Conservation (phyloP, 2,797 vertebrate species). For the Anguilla marmorata region DNA sequence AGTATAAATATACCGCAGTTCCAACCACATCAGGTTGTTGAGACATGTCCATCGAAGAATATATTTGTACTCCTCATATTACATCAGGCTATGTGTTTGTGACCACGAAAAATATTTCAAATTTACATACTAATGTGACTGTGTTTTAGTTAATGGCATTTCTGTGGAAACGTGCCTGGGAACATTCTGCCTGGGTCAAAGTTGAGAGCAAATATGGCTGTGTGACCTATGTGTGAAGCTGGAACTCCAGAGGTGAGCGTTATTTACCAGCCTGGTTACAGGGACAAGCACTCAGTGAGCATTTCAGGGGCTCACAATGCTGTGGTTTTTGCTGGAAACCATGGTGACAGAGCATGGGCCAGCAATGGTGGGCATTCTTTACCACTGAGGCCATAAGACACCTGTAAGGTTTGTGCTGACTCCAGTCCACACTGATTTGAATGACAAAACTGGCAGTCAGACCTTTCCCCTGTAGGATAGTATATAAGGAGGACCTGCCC, state of each 20-base stretch:
- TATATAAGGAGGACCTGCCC: background rate
- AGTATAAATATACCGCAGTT: too few relatives aligned
- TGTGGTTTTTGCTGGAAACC: background rate
- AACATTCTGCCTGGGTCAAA: background rate
- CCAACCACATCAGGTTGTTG: too few relatives aligned
- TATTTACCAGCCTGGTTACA: background rate
- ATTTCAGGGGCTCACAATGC: background rate
- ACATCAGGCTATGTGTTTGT: too few relatives aligned
- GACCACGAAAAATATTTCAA: too few relatives aligned
- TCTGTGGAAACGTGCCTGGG: background rate
- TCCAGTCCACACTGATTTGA: conserved; percentile 9
- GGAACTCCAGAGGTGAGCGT: background rate
- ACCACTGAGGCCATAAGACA: background rate
- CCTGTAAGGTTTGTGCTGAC: conserved; percentile 24
- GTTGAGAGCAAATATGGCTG: background rate
- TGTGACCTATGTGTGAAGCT: background rate
- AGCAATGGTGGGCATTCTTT: background rate
- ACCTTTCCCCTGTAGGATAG: background rate
- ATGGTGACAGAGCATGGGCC: background rate
- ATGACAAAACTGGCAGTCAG: conserved; percentile 14
- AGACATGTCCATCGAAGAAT: too few relatives aligned
- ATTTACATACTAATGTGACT: too few relatives aligned
- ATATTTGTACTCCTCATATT: too few relatives aligned
- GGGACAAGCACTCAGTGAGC: background rate
- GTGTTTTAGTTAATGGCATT: background rate